phyloP scores from a whole-genome alignment of 2,797 vertebrate genomes.

The Menidia menidia region DNA sequence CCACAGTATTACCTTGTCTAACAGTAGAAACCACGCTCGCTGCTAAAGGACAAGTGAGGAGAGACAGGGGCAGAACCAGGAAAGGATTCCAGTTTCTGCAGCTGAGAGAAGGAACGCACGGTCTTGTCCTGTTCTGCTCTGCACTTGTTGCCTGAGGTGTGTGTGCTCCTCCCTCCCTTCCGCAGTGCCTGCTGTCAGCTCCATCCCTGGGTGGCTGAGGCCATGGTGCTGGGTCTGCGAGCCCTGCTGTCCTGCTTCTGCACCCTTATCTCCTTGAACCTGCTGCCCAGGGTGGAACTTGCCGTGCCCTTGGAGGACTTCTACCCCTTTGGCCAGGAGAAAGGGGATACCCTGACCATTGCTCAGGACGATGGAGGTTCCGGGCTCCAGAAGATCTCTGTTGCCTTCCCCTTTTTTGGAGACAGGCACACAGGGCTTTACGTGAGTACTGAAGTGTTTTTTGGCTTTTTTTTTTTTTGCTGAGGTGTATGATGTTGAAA shows the following conservation, averaged over 20 bases:
- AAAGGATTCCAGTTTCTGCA: conserved; percentile 61
- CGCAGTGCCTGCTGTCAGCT: conserved; percentile 72
- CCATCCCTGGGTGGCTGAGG: conserved; percentile 80
- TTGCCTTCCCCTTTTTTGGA: conserved; percentile 94
- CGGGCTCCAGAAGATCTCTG: conserved; percentile 89
- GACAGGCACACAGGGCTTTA: conserved; percentile 93
- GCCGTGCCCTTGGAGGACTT: conserved; percentile 90
- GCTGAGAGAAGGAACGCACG: conserved; percentile 63
- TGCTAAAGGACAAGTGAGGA: conserved; percentile 66
- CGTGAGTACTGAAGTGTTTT: conserved; percentile 85
- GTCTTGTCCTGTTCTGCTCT: conserved; percentile 68
- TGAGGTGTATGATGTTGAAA: conserved; percentile 22
- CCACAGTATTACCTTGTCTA: conserved; percentile 77
- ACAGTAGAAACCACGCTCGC: conserved; percentile 70
- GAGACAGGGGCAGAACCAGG: conserved; percentile 58
- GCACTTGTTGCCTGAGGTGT: conserved; percentile 76
- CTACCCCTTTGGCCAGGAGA: conserved; percentile 90
- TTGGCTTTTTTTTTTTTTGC: background rate
- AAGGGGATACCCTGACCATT: conserved; percentile 89
- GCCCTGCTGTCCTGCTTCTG: conserved; percentile 77
- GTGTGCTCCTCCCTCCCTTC: conserved; percentile 70
- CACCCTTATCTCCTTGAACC: conserved; percentile 74
- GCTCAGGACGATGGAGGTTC: conserved; percentile 96
- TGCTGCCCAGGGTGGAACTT: conserved; percentile 71
- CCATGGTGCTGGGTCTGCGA: conserved; percentile 83